Percentiles rank a stretch among this genome's conserved stretches.
Evolutionary conservation across 2,888 invertebrate genomes (phyloP).

Genomic region (Augochlorella aurata): DNA sequence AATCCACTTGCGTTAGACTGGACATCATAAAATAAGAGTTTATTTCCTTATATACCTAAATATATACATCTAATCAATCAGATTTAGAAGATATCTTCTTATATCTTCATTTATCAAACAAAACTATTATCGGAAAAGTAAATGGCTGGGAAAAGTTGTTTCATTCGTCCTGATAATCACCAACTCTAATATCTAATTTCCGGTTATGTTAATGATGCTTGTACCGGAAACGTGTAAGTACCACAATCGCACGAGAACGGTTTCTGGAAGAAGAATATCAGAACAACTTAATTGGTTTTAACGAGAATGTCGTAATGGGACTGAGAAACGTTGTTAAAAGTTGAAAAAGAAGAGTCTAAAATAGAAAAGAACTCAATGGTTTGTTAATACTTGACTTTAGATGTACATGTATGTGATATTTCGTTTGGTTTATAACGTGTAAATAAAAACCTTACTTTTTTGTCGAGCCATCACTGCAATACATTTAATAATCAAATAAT

Average conservation of each 20-base stretch:
- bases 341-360: slow-evolving; percentile 8
- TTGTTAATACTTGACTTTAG: slow-evolving; percentile 37
- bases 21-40: neutral
- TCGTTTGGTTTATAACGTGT: slow-evolving; percentile 33
- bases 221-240: neutral
- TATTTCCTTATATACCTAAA: neutral
- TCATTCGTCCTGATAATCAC: neutral
- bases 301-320: neutral
- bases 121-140: neutral
- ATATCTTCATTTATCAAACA: neutral
- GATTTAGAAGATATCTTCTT: neutral
- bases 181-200: slow-evolving; percentile 1
- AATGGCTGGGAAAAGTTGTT: neutral
- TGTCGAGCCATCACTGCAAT: neutral
- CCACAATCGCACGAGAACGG: neutral
- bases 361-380: slow-evolving; percentile 16
- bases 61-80: neutral
- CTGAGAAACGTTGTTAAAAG: neutral
- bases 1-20: neutral
- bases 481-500: neutral
- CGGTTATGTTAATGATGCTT: neutral
- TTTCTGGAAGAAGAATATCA: slow-evolving; percentile 4
- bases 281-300: neutral
- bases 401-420: slow-evolving; percentile 28
- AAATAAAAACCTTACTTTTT: slow-evolving; percentile 36